phyloP scores from a whole-genome alignment of 2,888 invertebrate species.

The Sarcophaga subvicina region DNA sequence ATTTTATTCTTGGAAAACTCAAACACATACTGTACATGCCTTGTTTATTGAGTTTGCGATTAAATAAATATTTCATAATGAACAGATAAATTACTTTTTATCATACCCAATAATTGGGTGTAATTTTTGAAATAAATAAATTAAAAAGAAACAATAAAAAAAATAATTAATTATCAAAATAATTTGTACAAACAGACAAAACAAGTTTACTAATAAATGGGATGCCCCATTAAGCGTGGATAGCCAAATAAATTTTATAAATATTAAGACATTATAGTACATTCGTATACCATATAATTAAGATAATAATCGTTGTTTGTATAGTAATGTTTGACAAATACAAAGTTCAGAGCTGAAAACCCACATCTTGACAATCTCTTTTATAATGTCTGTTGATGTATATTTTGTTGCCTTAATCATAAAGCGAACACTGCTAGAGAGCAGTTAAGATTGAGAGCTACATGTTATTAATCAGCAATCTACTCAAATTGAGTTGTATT shows the following conservation, averaged over 20 bases:
- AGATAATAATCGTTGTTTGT: neutral
- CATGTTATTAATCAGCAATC: neutral
- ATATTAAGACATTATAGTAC: no score
- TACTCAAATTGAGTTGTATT: neutral
- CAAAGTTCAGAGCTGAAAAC: neutral
- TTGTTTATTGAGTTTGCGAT: no score
- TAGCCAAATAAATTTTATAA: no score
- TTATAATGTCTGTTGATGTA: no score
- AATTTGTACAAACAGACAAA: neutral
- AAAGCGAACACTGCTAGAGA: neutral
- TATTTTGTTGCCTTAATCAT: no score
- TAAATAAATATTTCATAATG: no score
- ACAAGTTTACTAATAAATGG: neutral
- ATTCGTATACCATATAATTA: neutral
- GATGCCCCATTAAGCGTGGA: no score
- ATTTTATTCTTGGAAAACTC: no score
- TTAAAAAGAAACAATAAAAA: no score
- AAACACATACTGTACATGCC: no score
- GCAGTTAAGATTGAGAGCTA: neutral
- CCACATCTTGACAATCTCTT: neutral
- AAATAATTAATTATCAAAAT: neutral
- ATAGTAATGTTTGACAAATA: neutral
- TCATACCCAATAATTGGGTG: neutral
- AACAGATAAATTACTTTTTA: neutral
- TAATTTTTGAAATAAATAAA: neutral